Evolutionary conservation across 2,797 vertebrate species (phyloP).

Genomic region (Diplodus puntazzo): DNA sequence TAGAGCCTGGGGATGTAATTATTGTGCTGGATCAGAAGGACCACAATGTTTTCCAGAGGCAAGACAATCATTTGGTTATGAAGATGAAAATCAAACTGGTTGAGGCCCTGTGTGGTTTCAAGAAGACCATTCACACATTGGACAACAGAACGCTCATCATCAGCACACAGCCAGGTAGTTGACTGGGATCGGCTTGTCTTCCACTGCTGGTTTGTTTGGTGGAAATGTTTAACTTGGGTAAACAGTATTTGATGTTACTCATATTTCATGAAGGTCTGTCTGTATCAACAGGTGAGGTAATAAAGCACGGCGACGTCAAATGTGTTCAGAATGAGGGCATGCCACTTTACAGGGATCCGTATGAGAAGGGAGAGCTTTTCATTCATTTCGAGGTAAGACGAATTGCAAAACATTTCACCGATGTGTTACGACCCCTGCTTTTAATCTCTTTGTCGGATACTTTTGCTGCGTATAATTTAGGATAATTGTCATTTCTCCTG

Average conservation of each 20-base stretch:
- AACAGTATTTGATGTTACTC: neutral
- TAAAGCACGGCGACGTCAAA: slow-evolving; percentile 89
- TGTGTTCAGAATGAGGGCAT: slow-evolving; percentile 92
- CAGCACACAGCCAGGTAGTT: slow-evolving; percentile 88
- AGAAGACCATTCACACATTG: slow-evolving; percentile 89
- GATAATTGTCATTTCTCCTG: neutral
- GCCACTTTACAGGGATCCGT: slow-evolving; percentile 91
- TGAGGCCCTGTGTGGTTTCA: slow-evolving; percentile 96
- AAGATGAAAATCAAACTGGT: slow-evolving; percentile 93
- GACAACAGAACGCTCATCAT: slow-evolving; percentile 91
- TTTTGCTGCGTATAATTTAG: neutral
- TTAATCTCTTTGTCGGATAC: neutral
- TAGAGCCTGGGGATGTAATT: slow-evolving; percentile 95
- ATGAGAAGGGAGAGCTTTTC: slow-evolving; percentile 91
- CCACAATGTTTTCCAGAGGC: slow-evolving; percentile 90
- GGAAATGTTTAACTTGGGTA: neutral
- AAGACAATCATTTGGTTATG: slow-evolving; percentile 89
- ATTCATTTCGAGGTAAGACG: slow-evolving; percentile 91
- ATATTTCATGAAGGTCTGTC: neutral
- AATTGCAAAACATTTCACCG: neutral
- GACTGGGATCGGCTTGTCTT: neutral
- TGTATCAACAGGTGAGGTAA: slow-evolving; percentile 89
- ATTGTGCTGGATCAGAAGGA: slow-evolving; percentile 96
- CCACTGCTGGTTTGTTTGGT: neutral
- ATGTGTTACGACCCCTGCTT: neutral